Evolutionary conservation across 2,888 invertebrate genomes (phyloP).

Genomic region (Trichogramma dendrolimi): DNA sequence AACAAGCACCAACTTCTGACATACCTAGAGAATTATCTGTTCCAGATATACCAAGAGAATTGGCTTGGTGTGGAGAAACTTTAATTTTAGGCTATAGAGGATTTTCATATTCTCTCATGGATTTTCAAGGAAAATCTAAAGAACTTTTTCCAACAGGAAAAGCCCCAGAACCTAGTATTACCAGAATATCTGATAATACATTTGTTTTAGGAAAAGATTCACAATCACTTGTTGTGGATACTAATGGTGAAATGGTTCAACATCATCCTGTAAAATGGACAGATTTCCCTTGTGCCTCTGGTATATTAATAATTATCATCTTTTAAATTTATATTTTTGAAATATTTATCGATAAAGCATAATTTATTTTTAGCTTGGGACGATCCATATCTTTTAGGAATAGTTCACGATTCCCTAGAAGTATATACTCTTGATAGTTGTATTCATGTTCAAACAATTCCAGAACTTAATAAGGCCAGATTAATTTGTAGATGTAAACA

Average conservation of each 20-base stretch:
- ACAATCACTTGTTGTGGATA: constrained; percentile 80
- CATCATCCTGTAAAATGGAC: constrained; percentile 76
- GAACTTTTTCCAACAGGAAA: constrained; percentile 84
- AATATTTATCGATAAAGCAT: constrained; percentile 8
- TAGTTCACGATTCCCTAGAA: constrained; percentile 78
- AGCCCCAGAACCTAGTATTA: constrained; percentile 77
- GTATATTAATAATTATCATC: constrained; percentile 49
- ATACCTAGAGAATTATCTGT: constrained; percentile 33
- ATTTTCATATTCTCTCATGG: constrained; percentile 44
- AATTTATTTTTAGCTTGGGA: constrained; percentile 71
- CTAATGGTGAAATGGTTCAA: constrained; percentile 64
- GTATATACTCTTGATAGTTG: constrained; percentile 81
- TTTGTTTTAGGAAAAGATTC: constrained; percentile 84
- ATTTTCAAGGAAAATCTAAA: constrained; percentile 62
- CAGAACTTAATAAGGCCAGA: constrained; percentile 70
- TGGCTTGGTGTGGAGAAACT: constrained; percentile 48
- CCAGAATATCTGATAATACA: constrained; percentile 69
- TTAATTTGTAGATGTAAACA: constrained; percentile 70
- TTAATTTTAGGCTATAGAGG: constrained; percentile 48
- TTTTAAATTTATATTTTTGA: background rate
- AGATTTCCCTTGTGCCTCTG: constrained; percentile 68
- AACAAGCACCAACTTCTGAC: constrained; percentile 43
- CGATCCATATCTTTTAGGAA: constrained; percentile 84
- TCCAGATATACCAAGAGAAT: constrained; percentile 38
- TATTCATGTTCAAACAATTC: constrained; percentile 75